These are phyloP conservation scores for Caenorhabditis latens DNA, from an alignment of 1,140 invertebrate species.

Conservation along the genomic window DNA sequence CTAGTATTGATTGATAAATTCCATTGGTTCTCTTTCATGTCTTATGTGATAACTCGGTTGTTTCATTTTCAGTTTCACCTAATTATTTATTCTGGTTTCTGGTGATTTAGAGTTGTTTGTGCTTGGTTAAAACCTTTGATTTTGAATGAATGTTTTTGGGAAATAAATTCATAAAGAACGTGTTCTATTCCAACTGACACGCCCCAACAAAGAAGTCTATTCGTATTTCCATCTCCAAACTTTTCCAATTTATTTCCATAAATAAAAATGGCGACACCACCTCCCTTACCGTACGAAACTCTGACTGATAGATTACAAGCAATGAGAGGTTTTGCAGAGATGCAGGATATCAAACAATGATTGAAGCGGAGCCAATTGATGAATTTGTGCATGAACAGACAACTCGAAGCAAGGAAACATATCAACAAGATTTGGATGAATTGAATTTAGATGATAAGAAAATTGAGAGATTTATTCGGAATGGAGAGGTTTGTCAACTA, in stretches of 20 bases:
- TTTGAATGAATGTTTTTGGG: too few species aligned
- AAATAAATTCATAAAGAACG: too few species aligned
- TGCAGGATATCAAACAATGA: slow-evolving; percentile 16
- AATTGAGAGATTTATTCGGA: slow-evolving; percentile 22
- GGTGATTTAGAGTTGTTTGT: too few species aligned
- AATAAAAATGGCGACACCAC: background rate
- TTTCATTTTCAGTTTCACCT: background rate
- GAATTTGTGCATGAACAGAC: slow-evolving; percentile 39
- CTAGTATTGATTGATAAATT: slow-evolving; percentile 22
- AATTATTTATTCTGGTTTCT: background rate
- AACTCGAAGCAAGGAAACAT: slow-evolving; percentile 28
- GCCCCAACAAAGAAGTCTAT: too few species aligned
- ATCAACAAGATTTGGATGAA: slow-evolving; percentile 44
- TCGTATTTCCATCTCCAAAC: too few species aligned
- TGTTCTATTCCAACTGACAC: too few species aligned
- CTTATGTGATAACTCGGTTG: background rate
- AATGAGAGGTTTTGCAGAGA: background rate
- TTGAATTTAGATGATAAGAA: slow-evolving; percentile 38
- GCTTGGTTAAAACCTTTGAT: too few species aligned
- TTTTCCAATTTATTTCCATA: too few species aligned
- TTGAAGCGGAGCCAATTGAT: slow-evolving; percentile 31
- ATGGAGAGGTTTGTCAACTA: slow-evolving; percentile 18
- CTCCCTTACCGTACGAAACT: background rate
- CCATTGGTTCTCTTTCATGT: background rate
- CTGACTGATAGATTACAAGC: background rate